phyloP scores from a whole-genome alignment of 2,888 invertebrate genomes.

The Trypoxylon attenuatum region DNA sequence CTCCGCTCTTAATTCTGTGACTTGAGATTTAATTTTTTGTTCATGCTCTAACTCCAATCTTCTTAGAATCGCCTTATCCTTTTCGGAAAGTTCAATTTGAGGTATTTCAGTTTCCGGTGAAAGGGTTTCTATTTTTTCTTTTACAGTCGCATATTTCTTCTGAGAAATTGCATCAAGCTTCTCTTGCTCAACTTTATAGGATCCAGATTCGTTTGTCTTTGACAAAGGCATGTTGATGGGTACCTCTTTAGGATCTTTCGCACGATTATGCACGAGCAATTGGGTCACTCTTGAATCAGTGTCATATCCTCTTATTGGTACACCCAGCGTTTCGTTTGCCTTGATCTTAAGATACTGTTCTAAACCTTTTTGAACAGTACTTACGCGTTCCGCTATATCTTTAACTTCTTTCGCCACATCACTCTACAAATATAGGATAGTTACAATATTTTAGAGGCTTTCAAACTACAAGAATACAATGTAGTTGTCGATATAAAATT shows the following conservation, averaged over 20 bases:
- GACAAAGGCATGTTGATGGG: background rate
- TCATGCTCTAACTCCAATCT: constrained; percentile 76
- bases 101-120: constrained; percentile 64
- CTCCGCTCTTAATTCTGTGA: background rate
- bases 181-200: background rate
- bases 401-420: constrained; percentile 75
- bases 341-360: constrained; percentile 77
- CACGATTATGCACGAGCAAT: constrained; percentile 59
- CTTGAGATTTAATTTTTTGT: constrained; percentile 48
- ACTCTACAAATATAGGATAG: constrained; percentile 59
- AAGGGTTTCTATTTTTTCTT: constrained; percentile 71
- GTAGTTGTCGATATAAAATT: background rate
- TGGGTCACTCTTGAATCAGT: constrained; percentile 1
- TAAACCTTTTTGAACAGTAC: constrained; percentile 84
- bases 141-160: constrained; percentile 67
- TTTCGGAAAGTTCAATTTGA: constrained; percentile 75
- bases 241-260: constrained; percentile 68
- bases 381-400: constrained; percentile 80
- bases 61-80: constrained; percentile 75
- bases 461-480: background rate
- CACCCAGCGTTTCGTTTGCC: constrained; percentile 52
- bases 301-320: constrained; percentile 23
- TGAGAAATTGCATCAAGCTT: constrained; percentile 21
- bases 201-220: background rate
- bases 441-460: constrained; percentile 36